Conservation (phyloP, 2,888 invertebrate genomes). For the Campaea margaritaria region DNA sequence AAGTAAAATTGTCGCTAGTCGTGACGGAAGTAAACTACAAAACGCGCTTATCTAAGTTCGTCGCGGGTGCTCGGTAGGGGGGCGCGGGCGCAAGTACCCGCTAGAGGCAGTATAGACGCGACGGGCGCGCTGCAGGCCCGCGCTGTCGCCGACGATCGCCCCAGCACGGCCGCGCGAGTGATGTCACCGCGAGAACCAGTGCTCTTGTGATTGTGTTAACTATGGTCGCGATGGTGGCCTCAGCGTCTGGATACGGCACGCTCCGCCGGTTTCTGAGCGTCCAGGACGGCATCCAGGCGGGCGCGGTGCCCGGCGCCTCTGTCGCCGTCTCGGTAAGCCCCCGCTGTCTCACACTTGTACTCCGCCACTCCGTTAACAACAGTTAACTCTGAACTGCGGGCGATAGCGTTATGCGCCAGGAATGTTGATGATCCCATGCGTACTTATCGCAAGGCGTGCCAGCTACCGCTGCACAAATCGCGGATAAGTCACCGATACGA, state of each 20-base stretch:
- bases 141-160: conserved; percentile 59
- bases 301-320: conserved; percentile 70
- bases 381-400: conserved; percentile 42
- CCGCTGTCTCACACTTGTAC: conserved; percentile 31
- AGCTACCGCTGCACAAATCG: conserved; percentile 43
- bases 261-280: conserved; percentile 81
- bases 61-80: conserved; percentile 49
- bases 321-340: conserved; percentile 80
- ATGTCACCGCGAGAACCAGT: conserved; percentile 69
- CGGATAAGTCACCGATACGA: conserved; percentile 51
- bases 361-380: conserved; percentile 25
- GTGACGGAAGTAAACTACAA: conserved; percentile 50
- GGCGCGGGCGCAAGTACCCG: conserved; percentile 44
- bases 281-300: conserved; percentile 72
- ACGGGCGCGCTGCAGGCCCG: conserved; percentile 60
- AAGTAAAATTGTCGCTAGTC: conserved; percentile 26
- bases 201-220: conserved; percentile 66
- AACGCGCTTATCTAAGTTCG: conserved; percentile 62
- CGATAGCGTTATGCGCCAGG: conserved; percentile 59
- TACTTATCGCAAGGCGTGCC: conserved; percentile 58
- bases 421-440: conserved; percentile 63
- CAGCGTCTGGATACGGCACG: conserved; percentile 82
- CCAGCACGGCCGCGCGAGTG: conserved; percentile 61
- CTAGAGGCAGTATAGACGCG: conserved; percentile 58
- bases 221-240: conserved; percentile 83